A percentile compares a stretch with the other conserved stretches of the same genome.
Evolutionary conservation across 92 coral and sea anemone genomes (phyloP).

Genomic region (Zoanthus solanderi): DNA sequence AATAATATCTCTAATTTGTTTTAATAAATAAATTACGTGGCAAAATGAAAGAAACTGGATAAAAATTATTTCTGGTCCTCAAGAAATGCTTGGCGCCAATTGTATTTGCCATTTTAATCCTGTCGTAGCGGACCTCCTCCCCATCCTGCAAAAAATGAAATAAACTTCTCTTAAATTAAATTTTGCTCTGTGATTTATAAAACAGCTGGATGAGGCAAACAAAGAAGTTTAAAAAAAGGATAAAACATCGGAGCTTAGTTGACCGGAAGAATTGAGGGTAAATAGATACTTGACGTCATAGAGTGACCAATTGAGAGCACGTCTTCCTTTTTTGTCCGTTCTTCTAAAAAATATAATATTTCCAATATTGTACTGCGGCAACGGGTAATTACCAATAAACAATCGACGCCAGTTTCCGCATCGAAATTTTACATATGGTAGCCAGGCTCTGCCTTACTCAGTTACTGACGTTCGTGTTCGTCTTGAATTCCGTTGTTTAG

Average conservation of each 20-base stretch:
- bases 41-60: not conserved
- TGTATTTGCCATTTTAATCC: not conserved
- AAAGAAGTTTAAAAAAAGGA: not conserved
- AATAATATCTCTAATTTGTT: not conserved
- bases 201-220: not conserved
- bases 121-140: no score
- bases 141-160: no score
- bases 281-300: conserved; percentile 1
- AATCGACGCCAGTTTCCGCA: conserved; percentile 44
- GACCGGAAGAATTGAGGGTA: not conserved
- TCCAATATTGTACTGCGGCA: not conserved
- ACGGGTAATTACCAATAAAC: conserved; percentile 37
- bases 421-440: conserved; percentile 39
- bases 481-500: not conserved
- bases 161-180: no score
- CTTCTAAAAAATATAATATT: not conserved
- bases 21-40: not conserved
- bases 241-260: not conserved
- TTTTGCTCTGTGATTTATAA: no score
- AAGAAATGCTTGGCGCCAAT: not conserved
- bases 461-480: conserved; percentile 30
- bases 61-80: not conserved
- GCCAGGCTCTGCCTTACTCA: not conserved
- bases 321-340: conserved; percentile 4
- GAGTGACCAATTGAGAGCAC: not conserved